Percentiles rank a stretch among this genome's conserved stretches.
phyloP scores from a whole-genome alignment of 2,113 vertebrate genomes.

The Peucedramus taeniatus region DNA sequence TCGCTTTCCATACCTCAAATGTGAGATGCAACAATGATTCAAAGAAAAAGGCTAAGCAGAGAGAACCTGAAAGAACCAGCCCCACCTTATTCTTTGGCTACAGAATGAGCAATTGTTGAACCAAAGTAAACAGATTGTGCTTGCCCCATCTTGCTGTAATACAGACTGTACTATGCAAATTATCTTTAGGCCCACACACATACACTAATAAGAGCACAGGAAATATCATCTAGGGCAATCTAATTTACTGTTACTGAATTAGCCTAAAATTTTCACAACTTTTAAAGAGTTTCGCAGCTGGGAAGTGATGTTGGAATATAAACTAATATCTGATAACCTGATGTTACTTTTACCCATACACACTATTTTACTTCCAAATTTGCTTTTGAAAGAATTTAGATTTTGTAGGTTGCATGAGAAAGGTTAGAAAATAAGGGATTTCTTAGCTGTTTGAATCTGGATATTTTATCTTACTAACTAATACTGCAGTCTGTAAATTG shows the following conservation, averaged over 20 bases:
- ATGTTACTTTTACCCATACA: background rate
- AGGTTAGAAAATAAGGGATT: background rate
- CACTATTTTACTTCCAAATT: background rate
- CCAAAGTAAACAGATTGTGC: conserved; percentile 8
- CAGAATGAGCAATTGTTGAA: background rate
- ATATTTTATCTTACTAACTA: background rate
- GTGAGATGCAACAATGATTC: background rate
- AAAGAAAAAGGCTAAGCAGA: background rate
- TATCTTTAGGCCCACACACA: conserved; percentile 13
- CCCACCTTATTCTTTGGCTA: background rate
- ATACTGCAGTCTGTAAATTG: background rate
- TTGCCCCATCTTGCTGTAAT: conserved; percentile 39
- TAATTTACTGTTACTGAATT: background rate
- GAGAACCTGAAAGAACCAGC: background rate
- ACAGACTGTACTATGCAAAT: conserved; percentile 45
- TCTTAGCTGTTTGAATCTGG: background rate
- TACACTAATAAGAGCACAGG: background rate
- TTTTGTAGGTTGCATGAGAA: background rate
- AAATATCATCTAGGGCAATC: conserved; percentile 23
- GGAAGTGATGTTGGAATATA: background rate
- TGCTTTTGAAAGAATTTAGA: background rate
- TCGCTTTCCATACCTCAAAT: background rate
- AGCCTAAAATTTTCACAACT: conserved; percentile 2
- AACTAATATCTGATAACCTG: background rate
- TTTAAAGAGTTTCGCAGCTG: background rate